Evolutionary conservation across 1,140 invertebrate species (phyloP), one percentile per base, ranked within the genome.

Genomic region (Armadillidium nasatum): DNA sequence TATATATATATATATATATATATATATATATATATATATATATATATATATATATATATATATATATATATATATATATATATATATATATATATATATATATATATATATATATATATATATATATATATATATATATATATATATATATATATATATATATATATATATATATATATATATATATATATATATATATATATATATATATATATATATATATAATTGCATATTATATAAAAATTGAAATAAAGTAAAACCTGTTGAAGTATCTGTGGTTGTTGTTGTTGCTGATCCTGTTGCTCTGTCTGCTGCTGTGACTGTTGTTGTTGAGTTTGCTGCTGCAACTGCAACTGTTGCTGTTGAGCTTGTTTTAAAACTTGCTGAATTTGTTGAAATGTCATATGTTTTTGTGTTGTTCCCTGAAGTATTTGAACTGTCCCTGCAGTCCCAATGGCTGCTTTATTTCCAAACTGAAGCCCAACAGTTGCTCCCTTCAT

Each of bases 371-470:
- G 87, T 72, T 91, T 89, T 83, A 92, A 90, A 21, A 91, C 90
- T 82, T 92, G 91, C 77, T 92, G 91, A 44, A 93, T 87, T 81
- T 93, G 91, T 81, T 93, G 91, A 70, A 93, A 88, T 0, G 90
- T 91, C 46, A 91, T 69, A 15, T 88, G 86, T 83, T 92, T 92
- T 78, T 85, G 85, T 44, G 75, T 74, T 10, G 80, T 78, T 7
- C 85, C 88, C 82, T 90, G 88, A 2, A 91, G 88, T 43, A 91
- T 89, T 11, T 84, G 83, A 66, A 84, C 83, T 7, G 83, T 82
- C 11, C 80, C 78, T 68, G 82, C 67, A 13, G 68, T 33, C 10
- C 80, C 80, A 22, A 78, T 73, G 11, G 68, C 75, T 11, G 73
- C 23, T 44, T 83, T 83, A 21, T 76, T 76, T 15, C 79, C 81